Base-by-base conservation (phyloP, 2,797 vertebrate genomes). In the Morelia viridis region DNA sequence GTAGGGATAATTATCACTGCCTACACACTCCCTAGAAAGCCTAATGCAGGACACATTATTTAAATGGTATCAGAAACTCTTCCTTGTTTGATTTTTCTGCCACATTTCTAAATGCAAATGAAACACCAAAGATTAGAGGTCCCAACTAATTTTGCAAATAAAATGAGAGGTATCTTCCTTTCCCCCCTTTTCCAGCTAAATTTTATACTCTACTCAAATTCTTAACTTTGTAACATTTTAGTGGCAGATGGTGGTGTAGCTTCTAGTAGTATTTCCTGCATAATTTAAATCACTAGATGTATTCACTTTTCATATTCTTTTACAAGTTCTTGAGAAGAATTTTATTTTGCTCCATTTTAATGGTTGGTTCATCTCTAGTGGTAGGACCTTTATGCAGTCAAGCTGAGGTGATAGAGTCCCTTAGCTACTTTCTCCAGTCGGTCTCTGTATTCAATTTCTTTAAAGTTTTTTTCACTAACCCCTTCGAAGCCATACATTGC, bases 401-500 rank as follows among this genome's bases (percentile, higher is more conserved):
- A 87, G 85, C 93, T 93, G 9, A 97, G 96, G 86, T 94, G 24
- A 90, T 97, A 98, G 61, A 98, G 92, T n/a, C 76, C 93, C 88
- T 92, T 93, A 2, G 96, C 98, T 7, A 96, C 95, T 68, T 92
- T 94, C 88, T 97, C 96, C 92, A 98, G 92, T 41, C 97, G 96
- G 0, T 95, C 92, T 93, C 94, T 96, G 95, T 98, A 98, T 94
- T 98, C 98, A 15, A 98, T 91, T 2, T 96, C 94, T 35, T 96
- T 4, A 0, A 98, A 97, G 94, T 98, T 98, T 61, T 94, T 93
- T 53, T 94, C 4, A 0, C 87, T 95, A 35, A 98, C 97, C 0
- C 97, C 97, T 31, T 28, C 92, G 94, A 98, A 98, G 68, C 98
- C 98, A 0, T 98, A 93, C 84, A 98, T 96, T n/a, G 97, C 96